A percentile compares a stretch with the other conserved stretches of the same genome.
Conservation (phyloP, 1,140 invertebrate genomes). For the Calephelis virginiensis region DNA sequence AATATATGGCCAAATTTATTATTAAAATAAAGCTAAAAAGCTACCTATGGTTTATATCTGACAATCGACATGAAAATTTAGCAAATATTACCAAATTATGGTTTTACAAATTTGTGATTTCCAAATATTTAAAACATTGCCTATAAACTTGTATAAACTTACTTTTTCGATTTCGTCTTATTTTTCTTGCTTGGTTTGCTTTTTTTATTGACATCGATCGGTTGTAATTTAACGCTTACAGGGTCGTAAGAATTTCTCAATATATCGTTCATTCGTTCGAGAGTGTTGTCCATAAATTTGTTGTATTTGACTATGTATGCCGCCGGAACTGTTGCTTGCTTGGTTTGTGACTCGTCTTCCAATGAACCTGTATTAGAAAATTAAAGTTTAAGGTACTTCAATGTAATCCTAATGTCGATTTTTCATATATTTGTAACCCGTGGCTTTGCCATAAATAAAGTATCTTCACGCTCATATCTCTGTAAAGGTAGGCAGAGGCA, state of each 20-base stretch:
- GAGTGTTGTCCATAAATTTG: slow-evolving; percentile 88
- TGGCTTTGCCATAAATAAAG: too few relatives aligned
- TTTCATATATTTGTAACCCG: too few relatives aligned
- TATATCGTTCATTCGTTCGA: slow-evolving; percentile 88
- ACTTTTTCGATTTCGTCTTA: slow-evolving; percentile 69
- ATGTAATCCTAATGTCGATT: too few relatives aligned
- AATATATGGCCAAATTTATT: too few relatives aligned
- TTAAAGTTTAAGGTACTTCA: slow-evolving; percentile 12
- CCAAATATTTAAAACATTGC: too few relatives aligned
- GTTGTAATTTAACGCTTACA: slow-evolving; percentile 87
- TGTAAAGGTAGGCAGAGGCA: too few relatives aligned
- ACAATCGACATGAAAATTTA: too few relatives aligned
- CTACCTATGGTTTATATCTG: too few relatives aligned
- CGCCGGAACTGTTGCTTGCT: slow-evolving; percentile 78
- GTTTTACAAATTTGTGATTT: too few relatives aligned
- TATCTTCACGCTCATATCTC: neutral
- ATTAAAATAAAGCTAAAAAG: too few relatives aligned
- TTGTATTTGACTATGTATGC: slow-evolving; percentile 89
- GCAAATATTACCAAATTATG: too few relatives aligned
- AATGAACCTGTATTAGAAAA: slow-evolving; percentile 51
- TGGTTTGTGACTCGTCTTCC: slow-evolving; percentile 49
- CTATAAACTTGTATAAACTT: neutral
- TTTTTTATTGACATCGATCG: slow-evolving; percentile 76
- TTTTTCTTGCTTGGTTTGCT: slow-evolving; percentile 68
- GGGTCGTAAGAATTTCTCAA: slow-evolving; percentile 88